Percentiles rank a stretch among this genome's conserved stretches.
Evolutionary conservation across 2,888 invertebrate species (phyloP).

Genomic region (Erebia ligea): DNA sequence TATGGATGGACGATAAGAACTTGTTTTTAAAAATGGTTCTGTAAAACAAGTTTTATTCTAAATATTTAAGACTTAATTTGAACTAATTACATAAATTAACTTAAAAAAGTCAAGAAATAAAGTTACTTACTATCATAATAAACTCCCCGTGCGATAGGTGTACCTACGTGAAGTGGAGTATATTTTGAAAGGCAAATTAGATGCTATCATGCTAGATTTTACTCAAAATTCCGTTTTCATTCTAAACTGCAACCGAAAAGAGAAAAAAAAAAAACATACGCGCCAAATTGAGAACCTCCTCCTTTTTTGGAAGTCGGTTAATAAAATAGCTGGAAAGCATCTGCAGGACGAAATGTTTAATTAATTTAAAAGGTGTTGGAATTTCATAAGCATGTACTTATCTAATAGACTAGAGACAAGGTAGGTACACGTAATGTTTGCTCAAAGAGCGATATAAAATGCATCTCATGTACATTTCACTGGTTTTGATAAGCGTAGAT

Average conservation of each 20-base stretch:
- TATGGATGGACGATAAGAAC: no score
- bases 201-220: not conserved
- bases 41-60: no score
- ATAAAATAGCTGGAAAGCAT: slow-evolving; percentile 1
- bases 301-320: no score
- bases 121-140: not conserved
- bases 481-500: no score
- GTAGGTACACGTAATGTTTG: not conserved
- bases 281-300: no score
- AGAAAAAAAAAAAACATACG: no score
- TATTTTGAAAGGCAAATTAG: slow-evolving; percentile 13
- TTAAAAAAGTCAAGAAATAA: not conserved
- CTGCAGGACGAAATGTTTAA: not conserved
- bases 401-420: not conserved
- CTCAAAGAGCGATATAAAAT: not conserved
- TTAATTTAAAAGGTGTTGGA: slow-evolving; percentile 1
- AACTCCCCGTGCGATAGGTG: not conserved
- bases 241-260: not conserved
- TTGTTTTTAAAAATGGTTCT: no score
- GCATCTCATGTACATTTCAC: no score
- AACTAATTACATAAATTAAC: no score
- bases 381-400: not conserved
- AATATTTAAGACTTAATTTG: no score
- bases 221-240: slow-evolving; percentile 1
- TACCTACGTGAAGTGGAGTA: not conserved